Evolutionary conservation across 1,140 invertebrate genomes (phyloP), one percentile per base, ranked within the genome.

Genomic region (Cylas formicarius): DNA sequence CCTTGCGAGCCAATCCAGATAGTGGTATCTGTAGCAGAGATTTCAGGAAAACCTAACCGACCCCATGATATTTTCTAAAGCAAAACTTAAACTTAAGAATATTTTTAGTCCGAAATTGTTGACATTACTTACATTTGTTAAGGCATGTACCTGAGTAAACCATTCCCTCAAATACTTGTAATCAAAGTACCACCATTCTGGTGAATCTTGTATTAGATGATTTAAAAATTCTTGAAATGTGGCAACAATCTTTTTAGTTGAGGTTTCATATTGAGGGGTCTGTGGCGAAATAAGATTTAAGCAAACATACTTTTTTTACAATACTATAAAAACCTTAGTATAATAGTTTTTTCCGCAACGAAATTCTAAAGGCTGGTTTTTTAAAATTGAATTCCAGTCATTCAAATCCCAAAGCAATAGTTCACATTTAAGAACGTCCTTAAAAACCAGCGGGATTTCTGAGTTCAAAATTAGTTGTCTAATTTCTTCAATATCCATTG

Each of bases 1-100:
- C 87, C 87, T 60, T 73, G 70, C 48, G 78, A 88, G 17, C 93
- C 91, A 42, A 97, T 77, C 93, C 93, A 97, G 9, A 95, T 70
- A 22, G 89, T 91, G 32, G 82, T 86, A 37, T 91, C 75, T 29
- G 69, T 52, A 6, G 76, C 78, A 47, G 76, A 71, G 45, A 77
- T 72, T 24, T 82, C 77, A 23, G 71, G 58, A 62, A 87, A 86
- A 2, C 89, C 90, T 68, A 92, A 82, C 18, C 67, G 56, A 37
- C 70, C 65, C 88, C 88, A 94, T 48, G 75, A 69, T 13, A 90
- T 70, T 53, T 69, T 65, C 80, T 84, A 59, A 17, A 45, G 47
- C 46, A 51, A 48, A 32, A 23, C 32, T 33, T 34, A 9, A 46
- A 34, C 46, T 40, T 29, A 14, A 27, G 1, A 32, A 26, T n/a